A percentile compares a stretch with the other conserved stretches of the same genome.
Conservation (phyloP, 2,797 vertebrate species). For the Tangara arthus region DNA sequence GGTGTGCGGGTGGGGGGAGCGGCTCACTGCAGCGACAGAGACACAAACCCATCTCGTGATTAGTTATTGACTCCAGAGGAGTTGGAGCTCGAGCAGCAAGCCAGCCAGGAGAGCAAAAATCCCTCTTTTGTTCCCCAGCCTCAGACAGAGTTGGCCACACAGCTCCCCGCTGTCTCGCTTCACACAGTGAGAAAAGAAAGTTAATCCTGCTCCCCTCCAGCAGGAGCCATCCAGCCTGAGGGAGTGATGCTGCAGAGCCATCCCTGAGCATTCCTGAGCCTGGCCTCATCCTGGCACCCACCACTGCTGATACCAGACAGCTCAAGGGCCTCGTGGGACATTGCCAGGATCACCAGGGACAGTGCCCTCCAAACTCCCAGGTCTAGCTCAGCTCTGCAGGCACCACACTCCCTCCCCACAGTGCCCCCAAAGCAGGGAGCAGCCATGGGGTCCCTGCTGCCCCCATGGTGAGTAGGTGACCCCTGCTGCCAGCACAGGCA, state of each 20-base stretch:
- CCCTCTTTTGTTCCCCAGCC: conserved; percentile 52
- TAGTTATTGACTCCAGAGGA: conserved; percentile 47
- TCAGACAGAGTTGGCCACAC: conserved; percentile 35
- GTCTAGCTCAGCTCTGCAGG: background rate
- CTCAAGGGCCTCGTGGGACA: background rate
- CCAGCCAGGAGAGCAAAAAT: conserved; percentile 41
- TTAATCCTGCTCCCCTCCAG: conserved; percentile 13
- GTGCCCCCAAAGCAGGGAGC: background rate
- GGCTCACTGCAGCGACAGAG: background rate
- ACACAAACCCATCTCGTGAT: background rate
- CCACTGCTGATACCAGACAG: fast-evolving
- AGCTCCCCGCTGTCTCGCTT: background rate
- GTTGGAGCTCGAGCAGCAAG: background rate
- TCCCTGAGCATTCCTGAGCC: background rate
- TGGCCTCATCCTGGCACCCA: background rate
- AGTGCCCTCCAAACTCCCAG: background rate
- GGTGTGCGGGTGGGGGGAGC: fast-evolving
- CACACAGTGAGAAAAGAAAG: conserved; percentile 32
- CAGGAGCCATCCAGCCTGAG: background rate
- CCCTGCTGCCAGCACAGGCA: background rate
- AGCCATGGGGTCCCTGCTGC: fast-evolving
- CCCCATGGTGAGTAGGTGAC: fast-evolving
- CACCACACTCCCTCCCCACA: fast-evolving
- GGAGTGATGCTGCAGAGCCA: background rate
- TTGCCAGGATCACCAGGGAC: background rate